These are phyloP conservation scores for Paracyclopina nana DNA, from an alignment of 1,140 invertebrate species.

Conservation along the genomic window DNA sequence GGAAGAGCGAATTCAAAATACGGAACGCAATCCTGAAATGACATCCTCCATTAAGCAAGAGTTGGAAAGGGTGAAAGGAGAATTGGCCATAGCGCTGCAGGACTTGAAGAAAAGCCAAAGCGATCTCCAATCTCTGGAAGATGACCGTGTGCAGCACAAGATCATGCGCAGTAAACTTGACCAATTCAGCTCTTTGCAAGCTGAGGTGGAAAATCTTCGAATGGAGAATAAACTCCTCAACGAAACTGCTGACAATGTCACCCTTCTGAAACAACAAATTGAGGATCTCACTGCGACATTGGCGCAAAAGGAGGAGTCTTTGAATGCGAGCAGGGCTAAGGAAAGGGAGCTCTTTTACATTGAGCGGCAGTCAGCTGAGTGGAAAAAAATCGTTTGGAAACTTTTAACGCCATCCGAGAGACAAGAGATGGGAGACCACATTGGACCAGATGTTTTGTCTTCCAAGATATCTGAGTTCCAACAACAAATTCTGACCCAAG, in stretches of 20 bases:
- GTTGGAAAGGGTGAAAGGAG: not conserved
- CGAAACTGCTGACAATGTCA: conserved; percentile 2
- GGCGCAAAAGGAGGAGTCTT: not conserved
- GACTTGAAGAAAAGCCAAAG: too few species aligned
- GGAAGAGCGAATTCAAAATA: not conserved
- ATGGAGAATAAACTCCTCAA: conserved; percentile 6
- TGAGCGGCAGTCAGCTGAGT: not conserved
- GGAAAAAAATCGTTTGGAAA: not conserved
- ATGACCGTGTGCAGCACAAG: not conserved
- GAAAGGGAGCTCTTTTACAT: not conserved
- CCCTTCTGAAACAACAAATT: conserved; percentile 6
- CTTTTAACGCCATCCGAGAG: not conserved
- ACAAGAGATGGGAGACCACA: not conserved
- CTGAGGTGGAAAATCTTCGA: not conserved
- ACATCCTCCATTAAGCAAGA: too few species aligned
- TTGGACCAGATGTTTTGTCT: conserved; percentile 2
- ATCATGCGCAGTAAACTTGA: not conserved
- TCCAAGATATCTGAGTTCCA: not conserved
- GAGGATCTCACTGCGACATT: not conserved
- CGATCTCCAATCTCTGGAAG: not conserved
- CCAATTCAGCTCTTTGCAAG: not conserved
- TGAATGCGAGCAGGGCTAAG: not conserved
- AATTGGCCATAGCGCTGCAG: not conserved
- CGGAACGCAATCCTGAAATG: too few species aligned
- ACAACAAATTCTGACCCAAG: not conserved